Evolutionary conservation across 2,888 invertebrate genomes (phyloP).

Genomic region (Chesias legatella): DNA sequence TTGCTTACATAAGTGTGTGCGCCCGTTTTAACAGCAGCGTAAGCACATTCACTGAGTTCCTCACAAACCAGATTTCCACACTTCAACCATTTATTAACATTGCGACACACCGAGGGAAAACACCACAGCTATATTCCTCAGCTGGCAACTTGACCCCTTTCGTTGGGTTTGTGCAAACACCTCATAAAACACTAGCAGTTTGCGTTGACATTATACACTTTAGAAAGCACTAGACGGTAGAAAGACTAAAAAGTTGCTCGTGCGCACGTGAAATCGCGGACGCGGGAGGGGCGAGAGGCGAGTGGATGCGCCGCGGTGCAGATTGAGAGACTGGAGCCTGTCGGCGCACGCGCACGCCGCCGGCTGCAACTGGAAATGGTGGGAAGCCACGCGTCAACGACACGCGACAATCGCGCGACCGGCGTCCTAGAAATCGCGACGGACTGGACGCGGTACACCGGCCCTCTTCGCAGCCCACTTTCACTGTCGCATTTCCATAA

Average conservation of each 20-base stretch:
- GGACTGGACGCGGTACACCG: constrained; percentile 26
- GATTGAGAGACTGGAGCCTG: constrained; percentile 35
- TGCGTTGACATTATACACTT: constrained; percentile 24
- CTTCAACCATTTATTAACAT: constrained; percentile 74
- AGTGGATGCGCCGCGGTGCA: constrained; percentile 36
- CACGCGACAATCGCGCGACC: constrained; percentile 8
- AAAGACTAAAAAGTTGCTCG: constrained; percentile 30
- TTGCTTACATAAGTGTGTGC: constrained; percentile 73
- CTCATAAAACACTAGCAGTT: constrained; percentile 33
- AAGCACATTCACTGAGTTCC: constrained; percentile 59
- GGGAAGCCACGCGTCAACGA: constrained; percentile 14
- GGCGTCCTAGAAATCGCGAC: constrained; percentile 60
- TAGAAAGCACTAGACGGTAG: constrained; percentile 27
- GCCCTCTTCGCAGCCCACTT: constrained; percentile 54
- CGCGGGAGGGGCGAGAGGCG: constrained; percentile 10
- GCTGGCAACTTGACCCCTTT: constrained; percentile 65
- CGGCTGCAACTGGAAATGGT: constrained; percentile 30
- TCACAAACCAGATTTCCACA: constrained; percentile 74
- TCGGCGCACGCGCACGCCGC: constrained; percentile 27
- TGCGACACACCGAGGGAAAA: constrained; percentile 69
- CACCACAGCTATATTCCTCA: constrained; percentile 63
- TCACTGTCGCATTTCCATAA: constrained; percentile 55
- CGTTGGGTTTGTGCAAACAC: constrained; percentile 59
- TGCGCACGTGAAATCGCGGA: constrained; percentile 37
- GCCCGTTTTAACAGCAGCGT: constrained; percentile 62